Evolutionary conservation across 1,140 invertebrate species (phyloP).

Genomic region (Harpegnathos saltator): DNA sequence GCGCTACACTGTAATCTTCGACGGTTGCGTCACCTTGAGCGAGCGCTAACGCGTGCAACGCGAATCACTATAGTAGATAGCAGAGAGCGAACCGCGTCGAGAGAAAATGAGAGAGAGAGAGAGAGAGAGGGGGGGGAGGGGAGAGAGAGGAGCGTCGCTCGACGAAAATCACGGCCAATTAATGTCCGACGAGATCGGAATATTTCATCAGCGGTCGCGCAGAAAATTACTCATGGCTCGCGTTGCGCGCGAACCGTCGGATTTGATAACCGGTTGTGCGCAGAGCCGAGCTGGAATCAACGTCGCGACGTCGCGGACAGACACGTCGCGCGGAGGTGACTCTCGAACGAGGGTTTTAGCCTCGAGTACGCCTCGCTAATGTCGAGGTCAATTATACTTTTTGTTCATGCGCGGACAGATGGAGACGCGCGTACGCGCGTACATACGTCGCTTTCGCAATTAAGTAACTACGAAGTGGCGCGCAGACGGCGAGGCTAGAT

Average conservation of each 20-base stretch:
- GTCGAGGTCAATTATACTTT: conserved; percentile 63
- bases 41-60: conserved; percentile 1
- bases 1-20: conserved; percentile 40
- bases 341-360: background rate
- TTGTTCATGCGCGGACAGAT: conserved; percentile 48
- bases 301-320: background rate
- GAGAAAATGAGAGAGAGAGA: background rate
- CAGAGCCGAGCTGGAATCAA: background rate
- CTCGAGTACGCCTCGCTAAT: conserved; percentile 9
- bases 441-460: conserved; percentile 57
- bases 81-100: no score
- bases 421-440: conserved; percentile 4
- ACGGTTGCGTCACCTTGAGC: conserved; percentile 17
- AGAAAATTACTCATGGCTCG: conserved; percentile 12
- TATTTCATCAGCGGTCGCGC: conserved; percentile 14
- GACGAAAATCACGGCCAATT: conserved; percentile 30
- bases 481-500: conserved; percentile 19
- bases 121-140: no score
- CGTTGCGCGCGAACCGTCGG: background rate
- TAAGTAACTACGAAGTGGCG: conserved; percentile 20
- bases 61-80: conserved; percentile 11
- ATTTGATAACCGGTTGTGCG: conserved; percentile 27
- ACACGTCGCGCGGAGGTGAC: background rate
- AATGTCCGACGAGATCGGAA: background rate
- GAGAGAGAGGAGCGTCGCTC: background rate